These are phyloP conservation scores for Toxonevra muliebris DNA, from an alignment of 2,888 invertebrate species.

Conservation along the genomic window DNA sequence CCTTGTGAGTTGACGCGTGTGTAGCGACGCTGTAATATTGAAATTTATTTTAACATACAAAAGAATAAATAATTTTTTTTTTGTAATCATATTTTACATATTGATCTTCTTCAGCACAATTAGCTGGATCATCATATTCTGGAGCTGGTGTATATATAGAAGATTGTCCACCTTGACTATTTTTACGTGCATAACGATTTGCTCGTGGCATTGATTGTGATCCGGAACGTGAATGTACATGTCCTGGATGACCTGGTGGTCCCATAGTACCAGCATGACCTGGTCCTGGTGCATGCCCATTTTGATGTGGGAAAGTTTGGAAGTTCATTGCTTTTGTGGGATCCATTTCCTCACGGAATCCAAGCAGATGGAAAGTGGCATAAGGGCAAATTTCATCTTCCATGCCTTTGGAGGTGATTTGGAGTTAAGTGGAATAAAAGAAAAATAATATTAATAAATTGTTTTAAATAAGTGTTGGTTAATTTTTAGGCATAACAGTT, in stretches of 20 bases:
- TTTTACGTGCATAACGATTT: constrained; percentile 76
- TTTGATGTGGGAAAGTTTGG: constrained; percentile 85
- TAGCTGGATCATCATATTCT: constrained; percentile 93
- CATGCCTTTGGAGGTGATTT: constrained; percentile 72
- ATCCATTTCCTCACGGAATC: constrained; percentile 96
- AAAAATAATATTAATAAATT: constrained; percentile 20
- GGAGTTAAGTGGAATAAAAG: constrained; percentile 1
- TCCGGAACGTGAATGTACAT: constrained; percentile 84
- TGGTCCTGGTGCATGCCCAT: constrained; percentile 70
- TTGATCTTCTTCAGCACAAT: constrained; percentile 91
- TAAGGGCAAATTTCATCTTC: constrained; percentile 97
- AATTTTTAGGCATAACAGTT: not conserved
- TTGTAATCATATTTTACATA: constrained; percentile 69
- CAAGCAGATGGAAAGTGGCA: constrained; percentile 94
- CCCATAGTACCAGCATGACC: constrained; percentile 84
- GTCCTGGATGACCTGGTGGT: constrained; percentile 80
- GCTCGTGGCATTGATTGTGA: constrained; percentile 88
- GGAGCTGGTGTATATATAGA: constrained; percentile 85
- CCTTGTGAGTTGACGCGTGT: constrained; percentile 74
- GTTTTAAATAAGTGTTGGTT: not conserved
- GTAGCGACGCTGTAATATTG: constrained; percentile 70
- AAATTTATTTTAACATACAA: not conserved
- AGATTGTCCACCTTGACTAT: constrained; percentile 83
- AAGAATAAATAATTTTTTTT: not conserved
- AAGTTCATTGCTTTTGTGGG: constrained; percentile 87